Evolutionary conservation across 2,797 vertebrate genomes (phyloP), one percentile per base, ranked within the genome.

Genomic region (Varecia variegata): DNA sequence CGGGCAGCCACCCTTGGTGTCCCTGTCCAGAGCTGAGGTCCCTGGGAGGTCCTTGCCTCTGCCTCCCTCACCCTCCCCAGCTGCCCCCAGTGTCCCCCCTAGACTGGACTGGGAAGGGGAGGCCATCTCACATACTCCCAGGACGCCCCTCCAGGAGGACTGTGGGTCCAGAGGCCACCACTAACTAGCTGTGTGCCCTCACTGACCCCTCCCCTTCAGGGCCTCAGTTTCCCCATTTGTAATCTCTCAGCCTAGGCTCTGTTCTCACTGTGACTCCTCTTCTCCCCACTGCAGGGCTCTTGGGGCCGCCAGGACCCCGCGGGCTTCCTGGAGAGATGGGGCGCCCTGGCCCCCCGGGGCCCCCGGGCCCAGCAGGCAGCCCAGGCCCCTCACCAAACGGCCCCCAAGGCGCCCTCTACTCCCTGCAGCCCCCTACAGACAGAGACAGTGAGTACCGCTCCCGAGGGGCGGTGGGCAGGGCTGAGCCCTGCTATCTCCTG

Each of bases 401-500:
- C 87, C 98, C 98, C 4, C 98, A 99, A 68, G 99, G 99, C 0
- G 99, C 99, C 43, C 98, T 99, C 93, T 99, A 99, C 97, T 99
- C 99, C 0, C 96, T 99, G n/a, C 98, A 98, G 93, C 98, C 98
- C 3, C 98, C 98, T 35, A 97, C 98, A 21, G 98, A 98, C 81
- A 98, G 98, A 97, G 98, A 98, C 98, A 99, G 99, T 99, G 98
- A 98, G 98, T 98, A 54, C 13, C 1, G 0, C 0, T 2, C 32
- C 11, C 2, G 7, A 68, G 43, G 9, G 32, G 0, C 7, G 27
- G 14, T 6, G n/a, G 38, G 47, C 5, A 3, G 20, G 27, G 20
- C 40, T 8, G 15, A 27, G 7, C 38, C 3, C 0, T 1, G 1
- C 30, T 7, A 18, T 21, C 58, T 43, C 3, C 11, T 3, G 10